Percentiles rank a stretch among this genome's conserved stretches.
Evolutionary conservation across 2,797 vertebrate species (phyloP).

Genomic region (Allobates femoralis): DNA sequence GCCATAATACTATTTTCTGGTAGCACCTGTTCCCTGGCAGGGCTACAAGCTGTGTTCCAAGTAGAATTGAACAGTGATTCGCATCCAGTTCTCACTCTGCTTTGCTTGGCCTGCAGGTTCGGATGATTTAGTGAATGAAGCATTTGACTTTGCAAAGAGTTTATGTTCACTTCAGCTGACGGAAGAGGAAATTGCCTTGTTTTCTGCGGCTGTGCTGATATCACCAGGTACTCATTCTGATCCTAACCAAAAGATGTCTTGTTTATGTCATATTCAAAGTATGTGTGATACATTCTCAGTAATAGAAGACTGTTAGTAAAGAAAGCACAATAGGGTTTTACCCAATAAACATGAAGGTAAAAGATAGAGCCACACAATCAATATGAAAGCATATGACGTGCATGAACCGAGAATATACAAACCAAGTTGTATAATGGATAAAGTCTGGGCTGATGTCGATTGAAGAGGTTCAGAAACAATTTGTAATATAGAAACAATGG

Average conservation of each 20-base stretch:
- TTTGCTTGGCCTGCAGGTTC: conserved; percentile 81
- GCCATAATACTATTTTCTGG: conserved; percentile 30
- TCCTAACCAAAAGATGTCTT: not conserved
- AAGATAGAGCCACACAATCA: no score
- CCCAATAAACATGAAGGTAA: no score
- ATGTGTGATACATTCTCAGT: no score
- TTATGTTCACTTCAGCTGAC: conserved; percentile 97
- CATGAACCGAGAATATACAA: no score
- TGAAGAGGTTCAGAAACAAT: no score
- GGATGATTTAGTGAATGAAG: conserved; percentile 95
- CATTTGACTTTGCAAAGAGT: conserved; percentile 99
- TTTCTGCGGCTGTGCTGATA: conserved; percentile 98
- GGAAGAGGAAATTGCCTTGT: conserved; percentile 97
- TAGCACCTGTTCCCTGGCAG: conserved; percentile 23
- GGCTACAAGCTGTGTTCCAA: conserved; percentile 25
- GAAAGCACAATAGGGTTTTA: no score
- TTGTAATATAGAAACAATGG: no score
- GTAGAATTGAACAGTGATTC: conserved; percentile 52
- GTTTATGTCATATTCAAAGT: not conserved
- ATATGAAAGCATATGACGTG: no score
- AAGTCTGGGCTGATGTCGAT: no score
- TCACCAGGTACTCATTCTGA: conserved; percentile 86
- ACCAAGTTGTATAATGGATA: no score
- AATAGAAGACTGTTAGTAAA: no score
- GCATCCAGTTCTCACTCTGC: conserved; percentile 64